phyloP scores from a whole-genome alignment of 2,113 vertebrate species.

The Neogobius melanostomus region DNA sequence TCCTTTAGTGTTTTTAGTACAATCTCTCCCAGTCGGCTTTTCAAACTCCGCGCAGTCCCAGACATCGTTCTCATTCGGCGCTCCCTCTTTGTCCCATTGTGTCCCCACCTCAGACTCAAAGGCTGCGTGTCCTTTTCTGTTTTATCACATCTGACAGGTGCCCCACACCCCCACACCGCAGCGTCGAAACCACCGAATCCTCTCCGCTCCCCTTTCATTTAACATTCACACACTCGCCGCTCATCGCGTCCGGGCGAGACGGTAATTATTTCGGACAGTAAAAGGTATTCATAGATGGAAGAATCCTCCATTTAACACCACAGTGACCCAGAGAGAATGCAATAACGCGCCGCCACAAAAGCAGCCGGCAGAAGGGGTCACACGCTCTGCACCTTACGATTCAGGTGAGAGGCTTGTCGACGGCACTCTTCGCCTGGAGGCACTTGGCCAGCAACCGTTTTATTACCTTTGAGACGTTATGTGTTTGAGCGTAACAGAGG shows the following conservation, averaged over 20 bases:
- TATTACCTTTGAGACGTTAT: conserved; percentile 5
- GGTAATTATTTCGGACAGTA: conserved; percentile 3
- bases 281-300: conserved; percentile 5
- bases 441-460: neutral
- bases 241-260: neutral
- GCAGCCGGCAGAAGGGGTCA: neutral
- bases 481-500: neutral
- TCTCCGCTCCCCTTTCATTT: neutral
- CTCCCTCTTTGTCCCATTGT: conserved; percentile 5
- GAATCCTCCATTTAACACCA: conserved; percentile 1
- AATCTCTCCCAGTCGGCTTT: neutral
- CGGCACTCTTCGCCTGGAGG: neutral
- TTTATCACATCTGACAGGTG: conserved; percentile 11
- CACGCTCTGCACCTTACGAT: neutral
- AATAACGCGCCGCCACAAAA: neutral
- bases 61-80: conserved; percentile 8
- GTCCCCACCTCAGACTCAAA: conserved; percentile 7
- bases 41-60: neutral
- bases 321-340: conserved; percentile 8
- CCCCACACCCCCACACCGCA: neutral
- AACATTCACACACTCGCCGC: conserved; percentile 1
- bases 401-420: neutral
- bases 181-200: neutral
- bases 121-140: conserved; percentile 5
- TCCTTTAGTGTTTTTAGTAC: neutral